Evolutionary conservation across 2,797 vertebrate genomes (phyloP).

Genomic region (Acanthurus tractus): DNA sequence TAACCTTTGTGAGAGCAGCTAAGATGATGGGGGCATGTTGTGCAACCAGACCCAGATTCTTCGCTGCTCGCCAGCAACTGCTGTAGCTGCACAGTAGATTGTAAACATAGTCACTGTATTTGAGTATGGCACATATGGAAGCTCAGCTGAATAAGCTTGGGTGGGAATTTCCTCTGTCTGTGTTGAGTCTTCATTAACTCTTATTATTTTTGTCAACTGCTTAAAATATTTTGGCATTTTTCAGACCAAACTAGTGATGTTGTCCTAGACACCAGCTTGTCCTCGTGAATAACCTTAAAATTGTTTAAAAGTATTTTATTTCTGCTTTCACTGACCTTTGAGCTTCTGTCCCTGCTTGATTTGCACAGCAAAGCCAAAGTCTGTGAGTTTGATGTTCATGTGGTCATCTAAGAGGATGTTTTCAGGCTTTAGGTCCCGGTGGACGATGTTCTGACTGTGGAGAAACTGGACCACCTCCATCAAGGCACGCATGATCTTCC

Average conservation of each 20-base stretch:
- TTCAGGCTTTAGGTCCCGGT: conserved; percentile 96
- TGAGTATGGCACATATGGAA: not conserved
- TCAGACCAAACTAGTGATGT: not conserved
- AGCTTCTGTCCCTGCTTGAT: conserved; percentile 86
- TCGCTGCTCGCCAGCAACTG: conserved; percentile 51
- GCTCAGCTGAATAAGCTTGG: not conserved
- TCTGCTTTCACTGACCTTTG: conserved; percentile 85
- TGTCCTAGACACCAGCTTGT: not conserved
- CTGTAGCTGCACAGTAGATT: conserved; percentile 9
- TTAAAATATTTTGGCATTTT: not conserved
- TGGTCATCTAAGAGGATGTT: conserved; percentile 96
- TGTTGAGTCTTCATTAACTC: not conserved
- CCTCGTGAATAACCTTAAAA: not conserved
- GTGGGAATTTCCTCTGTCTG: not conserved
- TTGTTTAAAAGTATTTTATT: not conserved
- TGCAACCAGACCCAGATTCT: conserved; percentile 57
- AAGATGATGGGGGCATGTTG: conserved; percentile 37
- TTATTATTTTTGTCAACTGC: not conserved
- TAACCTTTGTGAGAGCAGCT: conserved; percentile 67
- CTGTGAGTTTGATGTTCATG: conserved; percentile 97
- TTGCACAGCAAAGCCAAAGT: conserved; percentile 97
- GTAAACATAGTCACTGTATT: conserved; percentile 32
- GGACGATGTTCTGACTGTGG: conserved; percentile 93
- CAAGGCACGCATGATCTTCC: conserved; percentile 95
- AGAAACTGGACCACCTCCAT: conserved; percentile 93